These are phyloP conservation scores for Ganaspis sp. DNA, from an alignment of 1,140 invertebrate genomes.

Conservation along the genomic window DNA sequence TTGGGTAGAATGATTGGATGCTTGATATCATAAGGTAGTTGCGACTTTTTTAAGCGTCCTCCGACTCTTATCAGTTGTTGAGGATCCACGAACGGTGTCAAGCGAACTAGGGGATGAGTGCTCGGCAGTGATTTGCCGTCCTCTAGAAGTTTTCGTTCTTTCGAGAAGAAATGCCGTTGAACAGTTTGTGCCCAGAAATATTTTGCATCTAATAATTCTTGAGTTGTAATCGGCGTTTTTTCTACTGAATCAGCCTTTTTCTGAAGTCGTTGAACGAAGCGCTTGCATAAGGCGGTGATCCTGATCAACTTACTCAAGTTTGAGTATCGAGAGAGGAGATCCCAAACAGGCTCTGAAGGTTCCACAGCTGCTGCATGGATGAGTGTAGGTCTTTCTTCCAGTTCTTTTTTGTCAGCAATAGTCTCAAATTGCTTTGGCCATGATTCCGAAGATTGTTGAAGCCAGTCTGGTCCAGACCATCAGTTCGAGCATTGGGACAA, in stretches of 20 bases:
- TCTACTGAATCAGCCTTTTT: not conserved
- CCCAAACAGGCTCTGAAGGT: not conserved
- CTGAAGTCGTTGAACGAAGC: not conserved
- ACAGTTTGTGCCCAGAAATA: not conserved
- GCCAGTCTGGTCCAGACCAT: not conserved
- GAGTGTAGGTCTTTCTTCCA: not conserved
- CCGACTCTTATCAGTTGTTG: slow-evolving; percentile 36
- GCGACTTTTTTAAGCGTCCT: slow-evolving; percentile 26
- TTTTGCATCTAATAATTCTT: not conserved
- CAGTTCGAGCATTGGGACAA: slow-evolving; percentile 2
- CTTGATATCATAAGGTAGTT: slow-evolving; percentile 34
- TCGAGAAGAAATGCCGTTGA: not conserved
- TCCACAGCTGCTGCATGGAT: not conserved
- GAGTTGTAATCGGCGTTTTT: not conserved
- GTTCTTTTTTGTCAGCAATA: not conserved
- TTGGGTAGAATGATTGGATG: slow-evolving; percentile 48
- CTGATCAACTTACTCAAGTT: not conserved
- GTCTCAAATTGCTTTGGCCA: not conserved
- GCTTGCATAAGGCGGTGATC: not conserved
- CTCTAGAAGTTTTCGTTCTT: not conserved
- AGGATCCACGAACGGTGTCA: slow-evolving; percentile 22
- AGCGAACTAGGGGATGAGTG: not conserved
- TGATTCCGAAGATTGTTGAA: not conserved
- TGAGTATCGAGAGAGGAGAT: not conserved
- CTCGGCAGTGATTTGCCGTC: not conserved